Conservation (phyloP, 2,113 vertebrate species). For the Chauna torquata region DNA sequence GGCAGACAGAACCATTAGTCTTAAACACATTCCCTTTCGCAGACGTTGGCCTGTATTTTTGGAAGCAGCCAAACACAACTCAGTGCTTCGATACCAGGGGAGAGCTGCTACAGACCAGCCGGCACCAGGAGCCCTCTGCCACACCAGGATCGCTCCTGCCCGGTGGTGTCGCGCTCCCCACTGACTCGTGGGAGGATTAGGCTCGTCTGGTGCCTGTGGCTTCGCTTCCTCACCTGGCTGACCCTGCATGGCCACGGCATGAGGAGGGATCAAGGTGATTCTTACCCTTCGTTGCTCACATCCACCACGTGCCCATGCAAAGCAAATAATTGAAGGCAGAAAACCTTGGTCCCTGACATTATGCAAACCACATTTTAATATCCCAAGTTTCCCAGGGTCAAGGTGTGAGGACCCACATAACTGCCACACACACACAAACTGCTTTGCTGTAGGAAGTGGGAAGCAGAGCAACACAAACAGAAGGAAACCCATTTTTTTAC, state of each 20-base stretch:
- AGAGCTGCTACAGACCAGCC: neutral
- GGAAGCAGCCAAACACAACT: neutral
- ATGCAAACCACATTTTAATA: neutral
- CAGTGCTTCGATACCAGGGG: neutral
- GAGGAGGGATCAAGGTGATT: neutral
- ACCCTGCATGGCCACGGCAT: accelerated
- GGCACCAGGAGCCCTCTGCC: neutral
- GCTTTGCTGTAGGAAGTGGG: neutral
- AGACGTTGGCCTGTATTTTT: neutral
- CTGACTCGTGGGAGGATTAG: neutral
- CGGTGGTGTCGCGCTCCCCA: accelerated
- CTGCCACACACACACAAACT: neutral
- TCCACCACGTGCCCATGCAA: neutral
- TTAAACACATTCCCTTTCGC: neutral
- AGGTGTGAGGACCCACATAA: neutral
- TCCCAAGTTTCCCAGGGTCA: neutral
- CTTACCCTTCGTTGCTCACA: neutral
- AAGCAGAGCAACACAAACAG: neutral
- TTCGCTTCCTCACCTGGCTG: neutral
- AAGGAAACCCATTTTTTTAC: neutral
- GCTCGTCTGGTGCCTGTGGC: neutral
- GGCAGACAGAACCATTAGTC: neutral
- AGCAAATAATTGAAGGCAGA: neutral
- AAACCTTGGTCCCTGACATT: neutral
- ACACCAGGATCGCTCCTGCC: neutral